These are phyloP conservation scores for Cancer borealis DNA, from an alignment of 2,888 invertebrate genomes.

Conservation along the genomic window DNA sequence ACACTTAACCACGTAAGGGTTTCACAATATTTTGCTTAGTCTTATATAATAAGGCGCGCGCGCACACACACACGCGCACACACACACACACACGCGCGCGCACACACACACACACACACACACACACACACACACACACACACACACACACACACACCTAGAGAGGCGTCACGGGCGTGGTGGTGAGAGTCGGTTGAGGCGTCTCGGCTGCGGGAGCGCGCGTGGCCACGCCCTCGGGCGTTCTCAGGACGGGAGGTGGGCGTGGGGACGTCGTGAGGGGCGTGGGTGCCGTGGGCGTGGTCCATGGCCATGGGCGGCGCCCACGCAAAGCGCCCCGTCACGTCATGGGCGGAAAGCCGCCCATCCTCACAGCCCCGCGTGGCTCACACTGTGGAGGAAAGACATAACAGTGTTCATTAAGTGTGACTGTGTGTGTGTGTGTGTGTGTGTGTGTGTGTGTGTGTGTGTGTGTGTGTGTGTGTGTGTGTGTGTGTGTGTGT, in stretches of 20 bases:
- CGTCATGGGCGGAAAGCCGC: conserved; percentile 71
- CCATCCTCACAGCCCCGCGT: conserved; percentile 67
- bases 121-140: background rate
- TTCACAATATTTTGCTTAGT: background rate
- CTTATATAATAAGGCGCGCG: background rate
- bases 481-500: conserved; percentile 42
- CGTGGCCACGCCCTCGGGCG: conserved; percentile 69
- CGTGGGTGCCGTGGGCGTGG: conserved; percentile 75
- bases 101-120: conserved; percentile 38
- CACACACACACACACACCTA: conserved; percentile 33
- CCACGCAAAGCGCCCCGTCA: conserved; percentile 74
- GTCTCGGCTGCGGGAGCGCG: conserved; percentile 68
- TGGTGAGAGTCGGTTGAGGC: conserved; percentile 68
- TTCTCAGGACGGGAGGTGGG: conserved; percentile 71
- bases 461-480: conserved; percentile 2
- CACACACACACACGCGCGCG: no score
- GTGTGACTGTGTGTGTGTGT: background rate
- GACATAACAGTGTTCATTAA: no score
- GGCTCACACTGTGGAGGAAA: conserved; percentile 44
- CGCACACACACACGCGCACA: background rate
- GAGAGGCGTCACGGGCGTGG: conserved; percentile 69
- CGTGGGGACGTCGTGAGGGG: conserved; percentile 72
- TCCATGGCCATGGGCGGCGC: conserved; percentile 75
- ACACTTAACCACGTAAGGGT: background rate
- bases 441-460: conserved; percentile 14